These are phyloP conservation scores for chimpanzee (Pan troglodytes) DNA, from an alignment of 2,113 vertebrate genomes.

Conservation along the genomic window NHGRI_mPanTro3-v2.1_pri NC_072398.2:59384501-59385000, in stretches of 20 bases:
- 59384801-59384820: not conserved
- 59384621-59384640: not conserved
- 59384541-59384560: not conserved
- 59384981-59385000: not conserved
- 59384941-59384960: not conserved
- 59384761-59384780: not conserved
- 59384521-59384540: not conserved
- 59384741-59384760: not conserved
- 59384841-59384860: not conserved
- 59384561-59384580: not conserved
- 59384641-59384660: not conserved
- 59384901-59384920: not conserved
- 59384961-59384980: not conserved
- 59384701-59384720: not conserved
- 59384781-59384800: not conserved
- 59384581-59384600: not conserved
- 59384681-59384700: not conserved
- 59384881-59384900: not conserved
- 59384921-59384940: not conserved
- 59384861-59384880: not conserved
- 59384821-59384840: not conserved
- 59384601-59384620: not conserved
- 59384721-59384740: not conserved
- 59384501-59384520: not conserved
- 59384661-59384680: not conserved